Evolutionary conservation across 2,888 invertebrate species (phyloP), one percentile per base, ranked within the genome.

Genomic region (Danaus chrysippus): DNA sequence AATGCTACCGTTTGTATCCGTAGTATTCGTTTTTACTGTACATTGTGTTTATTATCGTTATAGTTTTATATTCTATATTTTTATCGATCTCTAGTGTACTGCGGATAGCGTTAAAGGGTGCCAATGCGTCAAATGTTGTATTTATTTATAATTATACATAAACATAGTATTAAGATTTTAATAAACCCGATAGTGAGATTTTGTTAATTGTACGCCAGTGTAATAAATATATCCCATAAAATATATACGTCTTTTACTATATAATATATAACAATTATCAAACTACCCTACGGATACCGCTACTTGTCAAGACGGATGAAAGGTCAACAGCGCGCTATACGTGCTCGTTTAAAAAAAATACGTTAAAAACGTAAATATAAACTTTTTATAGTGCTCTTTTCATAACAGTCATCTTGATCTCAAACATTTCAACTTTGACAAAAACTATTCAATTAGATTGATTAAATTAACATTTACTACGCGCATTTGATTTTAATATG

Each of bases 101-200:
- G 61, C 55, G 52, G 63, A 65, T 67, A 63, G 66, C 54, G 63
- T 63, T 71, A 68, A 78, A 72, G 78, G 81, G 86, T 88, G 87
- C 87, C 88, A 87, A 87, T 83, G 82, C 78, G 71, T 69, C 70
- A 77, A 76, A 81, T 82, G 81, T 85, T 80, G 82, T 84, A 79
- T 83, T 74, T 81, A 79, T 83, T 83, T 82, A 82, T 82, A 77
- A 81, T 79, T 81, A 84, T 84, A 84, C 76, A 84, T 86, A 83
- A 34, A 34, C 73, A 78, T 81, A 82, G 81, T 84, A 79, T 83
- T 83, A 86, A 86, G 78, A 78, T 82, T 83, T 88, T 83, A 83
- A 86, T 84, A 85, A 86, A 84, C 78, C 78, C 75, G 73, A 86
- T 83, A 84, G 80, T 77, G 75, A 78, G 73, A 73, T 70, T 68